Evolutionary conservation across 64 coral and sea anemone genomes (phyloP).

Genomic region (Trachythela sp.): DNA sequence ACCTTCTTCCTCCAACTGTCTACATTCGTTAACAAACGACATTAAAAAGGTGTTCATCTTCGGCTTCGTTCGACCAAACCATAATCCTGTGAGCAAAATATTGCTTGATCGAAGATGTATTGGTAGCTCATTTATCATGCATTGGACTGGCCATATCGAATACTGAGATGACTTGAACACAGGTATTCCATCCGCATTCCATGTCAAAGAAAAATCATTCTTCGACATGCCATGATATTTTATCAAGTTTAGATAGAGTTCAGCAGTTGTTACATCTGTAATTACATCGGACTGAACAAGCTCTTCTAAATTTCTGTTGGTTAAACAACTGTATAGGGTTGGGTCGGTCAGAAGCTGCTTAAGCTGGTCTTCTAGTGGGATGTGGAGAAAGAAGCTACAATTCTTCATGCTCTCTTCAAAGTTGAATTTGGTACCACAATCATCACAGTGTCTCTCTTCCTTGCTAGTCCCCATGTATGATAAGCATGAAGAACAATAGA

Average conservation of each 20-base stretch:
- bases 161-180: constrained; percentile 13
- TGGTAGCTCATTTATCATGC: constrained; percentile 9
- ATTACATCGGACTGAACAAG: not conserved
- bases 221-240: no score
- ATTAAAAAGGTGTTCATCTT: not conserved
- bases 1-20: not conserved
- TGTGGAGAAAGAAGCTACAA: not conserved
- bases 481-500: not conserved
- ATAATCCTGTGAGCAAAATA: constrained; percentile 4
- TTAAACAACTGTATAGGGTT: not conserved
- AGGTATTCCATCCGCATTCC: constrained; percentile 23
- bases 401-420: not conserved
- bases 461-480: constrained; percentile 16
- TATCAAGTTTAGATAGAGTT: not conserved
- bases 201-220: no score
- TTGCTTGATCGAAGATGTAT: not conserved
- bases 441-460: not conserved
- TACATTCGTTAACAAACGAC: not conserved
- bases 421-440: not conserved
- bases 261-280: not conserved
- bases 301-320: not conserved
- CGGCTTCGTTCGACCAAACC: not conserved
- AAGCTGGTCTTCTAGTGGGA: not conserved
- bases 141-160: constrained; percentile 4
- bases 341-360: not conserved